Base-by-base conservation (phyloP, 2,113 vertebrate species). In the Misgurnus mizolepis region DNA sequence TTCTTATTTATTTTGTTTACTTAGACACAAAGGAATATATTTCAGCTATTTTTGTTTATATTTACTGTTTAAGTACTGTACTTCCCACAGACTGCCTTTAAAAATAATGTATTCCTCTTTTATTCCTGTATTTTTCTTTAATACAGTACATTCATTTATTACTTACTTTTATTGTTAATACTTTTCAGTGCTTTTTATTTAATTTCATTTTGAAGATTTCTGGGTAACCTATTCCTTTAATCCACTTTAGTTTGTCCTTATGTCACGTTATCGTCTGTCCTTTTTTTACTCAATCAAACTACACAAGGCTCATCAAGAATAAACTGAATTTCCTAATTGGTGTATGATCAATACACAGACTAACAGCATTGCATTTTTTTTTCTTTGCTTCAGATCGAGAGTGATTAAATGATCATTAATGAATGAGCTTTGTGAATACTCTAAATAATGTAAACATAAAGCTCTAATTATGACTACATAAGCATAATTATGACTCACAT, bases 391-490 rank as follows among this genome's bases (percentile, higher is more conserved):
- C 4, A 50, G 8, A 50, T 50, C 12, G 47, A 67, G 50, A 67
- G 50, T 27, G 49, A 78, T 66, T 71, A 71, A 71, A 71, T 49
- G 50, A 49, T 8, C 68, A 71, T 71, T 71, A 71, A 55, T 71
- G 27, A 71, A 71, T 6, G 27, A 55, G 68, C 68, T 71, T 55
- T 40, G 68, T 71, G 68, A 71, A 40, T 55, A 55, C 34, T 71
- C 34, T 71, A 49, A 40, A 71, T 39, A 39, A 71, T 15, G 34
- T 39, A 39, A 70, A 70, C 68, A 71, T 40, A 71, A 71, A 71
- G 49, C 49, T 55, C 68, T 71, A 55, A 71, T 71, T 53, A 71
- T 71, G 68, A 55, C 68, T 71, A 27, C 68, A 71, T 39, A n/a
- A 55, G 7, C 7, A 9, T 71, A 55, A 71, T 34, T 34, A 34